phyloP scores from a whole-genome alignment of 2,113 vertebrate species.

The Pseudolaguvia tuberculata region DNA sequence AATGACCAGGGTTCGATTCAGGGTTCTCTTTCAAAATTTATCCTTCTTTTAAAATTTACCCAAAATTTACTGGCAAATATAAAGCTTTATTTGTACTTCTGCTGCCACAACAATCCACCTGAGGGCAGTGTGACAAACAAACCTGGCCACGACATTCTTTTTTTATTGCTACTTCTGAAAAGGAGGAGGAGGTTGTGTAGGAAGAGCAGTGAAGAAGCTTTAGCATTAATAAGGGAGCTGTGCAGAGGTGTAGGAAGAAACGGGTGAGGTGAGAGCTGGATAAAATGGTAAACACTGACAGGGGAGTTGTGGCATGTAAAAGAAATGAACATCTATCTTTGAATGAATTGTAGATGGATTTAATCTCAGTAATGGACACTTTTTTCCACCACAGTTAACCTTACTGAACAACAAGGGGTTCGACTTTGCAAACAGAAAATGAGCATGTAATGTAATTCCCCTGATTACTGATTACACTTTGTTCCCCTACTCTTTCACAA shows the following conservation, averaged over 20 bases:
- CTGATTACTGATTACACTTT: conserved; percentile 54
- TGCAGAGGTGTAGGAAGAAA: conserved; percentile 12
- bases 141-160: neutral
- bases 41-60: no score
- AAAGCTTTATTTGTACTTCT: neutral
- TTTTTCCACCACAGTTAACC: conserved; percentile 55
- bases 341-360: conserved; percentile 60
- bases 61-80: neutral
- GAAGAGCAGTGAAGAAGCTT: neutral
- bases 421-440: conserved; percentile 64
- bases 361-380: conserved; percentile 54
- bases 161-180: neutral
- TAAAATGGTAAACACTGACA: conserved; percentile 4
- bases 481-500: conserved; percentile 41
- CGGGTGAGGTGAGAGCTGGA: conserved; percentile 36
- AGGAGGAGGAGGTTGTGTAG: conserved; percentile 2
- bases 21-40: no score
- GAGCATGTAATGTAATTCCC: conserved; percentile 54
- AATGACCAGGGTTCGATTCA: no score
- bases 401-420: conserved; percentile 59
- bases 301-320: conserved; percentile 22
- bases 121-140: conserved; percentile 25
- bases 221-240: neutral
- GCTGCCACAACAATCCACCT: conserved; percentile 3
- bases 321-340: conserved; percentile 18